A percentile compares a stretch with the other conserved stretches of the same genome.
Evolutionary conservation across 2,888 invertebrate species (phyloP).

Genomic region (Stenchaetothrips biformis): DNA sequence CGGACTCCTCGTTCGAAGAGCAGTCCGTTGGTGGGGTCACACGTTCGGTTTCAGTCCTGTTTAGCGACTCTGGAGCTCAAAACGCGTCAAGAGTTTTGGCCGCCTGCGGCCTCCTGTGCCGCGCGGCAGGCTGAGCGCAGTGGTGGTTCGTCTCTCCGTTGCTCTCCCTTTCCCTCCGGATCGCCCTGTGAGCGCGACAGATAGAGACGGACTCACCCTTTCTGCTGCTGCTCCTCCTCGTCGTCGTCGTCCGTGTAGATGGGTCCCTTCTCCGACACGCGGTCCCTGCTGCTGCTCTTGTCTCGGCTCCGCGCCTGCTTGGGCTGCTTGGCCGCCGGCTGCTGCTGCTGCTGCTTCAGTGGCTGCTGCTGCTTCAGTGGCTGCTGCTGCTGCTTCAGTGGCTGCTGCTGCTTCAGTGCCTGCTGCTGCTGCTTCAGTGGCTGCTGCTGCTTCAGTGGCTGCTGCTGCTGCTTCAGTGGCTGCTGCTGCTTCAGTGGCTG

Average conservation of each 20-base stretch:
- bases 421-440: not conserved
- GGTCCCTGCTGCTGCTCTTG: not conserved
- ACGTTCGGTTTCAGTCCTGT: no score
- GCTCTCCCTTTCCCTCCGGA: no score
- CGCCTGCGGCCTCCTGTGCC: no score
- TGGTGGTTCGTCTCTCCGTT: no score
- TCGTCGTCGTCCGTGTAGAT: conserved; percentile 15
- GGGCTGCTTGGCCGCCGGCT: not conserved
- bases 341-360: not conserved
- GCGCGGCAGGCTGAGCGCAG: no score
- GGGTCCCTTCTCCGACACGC: not conserved
- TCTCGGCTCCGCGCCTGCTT: not conserved
- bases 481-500: not conserved
- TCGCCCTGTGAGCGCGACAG: no score
- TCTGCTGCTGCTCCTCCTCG: not conserved
- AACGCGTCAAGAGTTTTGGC: no score
- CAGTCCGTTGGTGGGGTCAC: no score
- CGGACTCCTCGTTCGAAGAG: no score
- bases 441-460: not conserved
- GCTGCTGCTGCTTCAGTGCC: no score
- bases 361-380: no score
- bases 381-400: not conserved
- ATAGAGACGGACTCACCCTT: not conserved
- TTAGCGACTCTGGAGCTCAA: no score
- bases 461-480: not conserved